Evolutionary conservation across 2,797 vertebrate genomes (phyloP).

Genomic region (Gastrophryne carolinensis): DNA sequence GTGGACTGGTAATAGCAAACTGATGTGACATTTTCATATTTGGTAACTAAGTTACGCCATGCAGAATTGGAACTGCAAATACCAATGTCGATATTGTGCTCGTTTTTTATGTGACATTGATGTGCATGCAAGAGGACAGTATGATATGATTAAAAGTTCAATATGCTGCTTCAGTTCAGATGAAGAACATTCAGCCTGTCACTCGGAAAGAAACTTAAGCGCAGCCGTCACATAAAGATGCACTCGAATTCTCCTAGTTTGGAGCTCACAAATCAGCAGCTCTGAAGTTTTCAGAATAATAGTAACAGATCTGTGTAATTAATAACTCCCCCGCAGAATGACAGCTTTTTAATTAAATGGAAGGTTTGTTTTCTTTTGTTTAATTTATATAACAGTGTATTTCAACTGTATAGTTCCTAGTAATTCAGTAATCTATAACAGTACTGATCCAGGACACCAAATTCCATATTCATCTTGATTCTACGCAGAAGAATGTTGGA

Average conservation of each 20-base stretch:
- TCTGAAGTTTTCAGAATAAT: neutral
- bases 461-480: too few species aligned
- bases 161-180: conserved; percentile 30
- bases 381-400: neutral
- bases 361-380: neutral
- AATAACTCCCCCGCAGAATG: neutral
- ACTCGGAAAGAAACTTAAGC: conserved; percentile 16
- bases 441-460: too few species aligned
- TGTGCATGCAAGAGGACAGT: conserved; percentile 20
- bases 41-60: conserved; percentile 10
- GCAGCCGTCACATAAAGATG: conserved; percentile 5
- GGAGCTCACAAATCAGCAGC: neutral
- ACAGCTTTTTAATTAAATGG: neutral
- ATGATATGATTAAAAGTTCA: conserved; percentile 39
- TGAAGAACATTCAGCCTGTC: conserved; percentile 32
- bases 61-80: conserved; percentile 32
- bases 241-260: neutral
- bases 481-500: too few species aligned
- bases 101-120: conserved; percentile 32
- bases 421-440: too few species aligned
- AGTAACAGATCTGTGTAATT: neutral
- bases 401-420: neutral
- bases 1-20: conserved; percentile 12
- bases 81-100: conserved; percentile 24
- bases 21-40: conserved; percentile 35